Base-by-base conservation (phyloP, 64 coral and sea anemone species). In the Astreopora myriophthalma region DNA sequence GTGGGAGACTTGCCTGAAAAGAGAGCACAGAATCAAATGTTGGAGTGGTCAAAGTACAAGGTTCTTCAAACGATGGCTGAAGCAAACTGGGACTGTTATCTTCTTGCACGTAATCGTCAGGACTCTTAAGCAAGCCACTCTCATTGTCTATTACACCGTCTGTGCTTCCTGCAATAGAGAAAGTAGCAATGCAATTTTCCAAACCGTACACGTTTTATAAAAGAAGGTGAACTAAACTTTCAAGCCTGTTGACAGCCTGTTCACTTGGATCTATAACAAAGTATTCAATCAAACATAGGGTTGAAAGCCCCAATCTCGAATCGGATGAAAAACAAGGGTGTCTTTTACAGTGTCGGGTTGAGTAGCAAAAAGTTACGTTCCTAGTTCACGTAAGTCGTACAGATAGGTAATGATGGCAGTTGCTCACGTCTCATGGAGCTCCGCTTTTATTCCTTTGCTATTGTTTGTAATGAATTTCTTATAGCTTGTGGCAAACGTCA, bases 21-120 rank as follows among this genome's bases (percentile, higher is more conserved):
- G 79, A 83, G 24, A 57, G 79, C 20, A 83, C 20, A 1, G 79
- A 83, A 24, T 36, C 79, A 65, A 83, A 83, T 10, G 51, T 64
- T 12, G 79, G 79, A 25, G 79, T 83, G 6, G 32, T 83, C 34
- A 83, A 40, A 3, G 55, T 38, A 16, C 3, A 38, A 27, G 55
- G 79, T 14, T 83, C 79, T 65, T 37, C 33, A 9, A 79, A 29
- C 10, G 75, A 19, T 25, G 10, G 26, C 0, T 55, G 25, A 6
- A 79, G 75, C 5, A 79, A 27, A 48, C 75, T 79, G 48, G 75
- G 75, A 57, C 75, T 79, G 2, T 14, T 57, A 26, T 8, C 28
- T 1, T 48, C 28, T 8, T 31, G 44, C 44, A 52, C n/a, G 13
- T 32, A 12, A 17, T 76, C n/a, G 14, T 29, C 13, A 7, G 12